Conservation (phyloP, 2,797 vertebrate genomes). For the Peromyscus eremicus region DNA sequence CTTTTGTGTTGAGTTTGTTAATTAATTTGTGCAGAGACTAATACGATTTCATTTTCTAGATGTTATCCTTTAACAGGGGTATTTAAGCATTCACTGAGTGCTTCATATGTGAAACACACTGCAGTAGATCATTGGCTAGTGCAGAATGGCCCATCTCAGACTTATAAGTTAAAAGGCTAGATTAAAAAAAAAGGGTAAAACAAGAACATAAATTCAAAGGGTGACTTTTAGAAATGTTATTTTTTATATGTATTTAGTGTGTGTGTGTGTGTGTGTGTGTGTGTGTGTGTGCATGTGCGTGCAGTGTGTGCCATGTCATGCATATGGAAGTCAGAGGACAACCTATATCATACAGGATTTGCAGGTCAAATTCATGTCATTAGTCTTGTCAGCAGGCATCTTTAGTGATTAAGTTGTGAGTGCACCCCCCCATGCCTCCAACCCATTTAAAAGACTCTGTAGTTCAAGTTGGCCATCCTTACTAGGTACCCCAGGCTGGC, state of each 20-base stretch:
- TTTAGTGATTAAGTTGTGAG: neutral
- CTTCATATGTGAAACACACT: neutral
- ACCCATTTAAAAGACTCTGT: neutral
- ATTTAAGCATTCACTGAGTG: neutral
- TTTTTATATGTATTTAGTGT: neutral
- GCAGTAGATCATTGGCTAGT: neutral
- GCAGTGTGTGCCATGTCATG: neutral
- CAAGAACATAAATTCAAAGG: neutral
- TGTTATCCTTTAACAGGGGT: neutral
- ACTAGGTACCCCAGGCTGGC: neutral
- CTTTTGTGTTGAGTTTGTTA: neutral
- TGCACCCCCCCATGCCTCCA: neutral
- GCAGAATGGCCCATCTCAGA: neutral
- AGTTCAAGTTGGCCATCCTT: neutral
- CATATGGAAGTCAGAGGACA: neutral
- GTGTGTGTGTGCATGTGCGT: neutral
- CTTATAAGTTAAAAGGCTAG: neutral
- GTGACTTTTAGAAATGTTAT: slow-evolving; percentile 12
- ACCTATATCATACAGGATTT: neutral
- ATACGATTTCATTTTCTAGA: neutral
- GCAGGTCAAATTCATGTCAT: neutral
- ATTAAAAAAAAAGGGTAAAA: neutral
- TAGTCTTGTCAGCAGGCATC: neutral
- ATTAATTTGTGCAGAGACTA: neutral
- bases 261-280: neutral